Evolutionary conservation across 1,140 invertebrate species (phyloP).

Genomic region (Trichonephila clavipes): DNA sequence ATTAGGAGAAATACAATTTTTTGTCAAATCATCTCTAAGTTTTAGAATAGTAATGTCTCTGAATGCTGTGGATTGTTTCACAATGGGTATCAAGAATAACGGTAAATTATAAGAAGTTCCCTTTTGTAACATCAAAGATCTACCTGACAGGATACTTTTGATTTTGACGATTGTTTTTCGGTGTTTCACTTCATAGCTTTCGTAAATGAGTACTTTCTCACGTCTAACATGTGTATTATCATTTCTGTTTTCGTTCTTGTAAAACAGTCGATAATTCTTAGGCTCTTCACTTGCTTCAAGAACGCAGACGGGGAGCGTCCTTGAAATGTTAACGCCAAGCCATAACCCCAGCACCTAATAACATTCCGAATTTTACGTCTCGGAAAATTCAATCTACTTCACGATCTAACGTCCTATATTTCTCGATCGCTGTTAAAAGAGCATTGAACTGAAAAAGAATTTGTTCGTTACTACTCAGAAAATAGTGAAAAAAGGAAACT

Average conservation of each 20-base stretch:
- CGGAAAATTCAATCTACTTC: not conserved
- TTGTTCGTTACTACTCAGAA: not conserved
- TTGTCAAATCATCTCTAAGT: no score
- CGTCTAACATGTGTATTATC: not conserved
- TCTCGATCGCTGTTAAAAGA: not conserved
- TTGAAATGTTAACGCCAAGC: not conserved
- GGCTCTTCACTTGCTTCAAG: not conserved
- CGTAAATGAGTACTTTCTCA: not conserved
- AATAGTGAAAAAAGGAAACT: not conserved
- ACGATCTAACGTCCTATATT: not conserved
- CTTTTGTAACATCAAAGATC: no score
- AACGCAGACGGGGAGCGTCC: not conserved
- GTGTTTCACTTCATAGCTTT: no score
- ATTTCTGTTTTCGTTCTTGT: not conserved
- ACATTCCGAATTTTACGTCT: not conserved
- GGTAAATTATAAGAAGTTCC: no score
- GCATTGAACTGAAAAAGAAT: not conserved
- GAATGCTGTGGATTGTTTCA: no score
- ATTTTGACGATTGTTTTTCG: no score
- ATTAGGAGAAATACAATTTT: no score
- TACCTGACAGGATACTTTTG: no score
- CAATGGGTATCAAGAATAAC: no score
- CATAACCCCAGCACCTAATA: not conserved
- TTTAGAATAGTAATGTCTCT: no score
- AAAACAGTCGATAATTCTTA: not conserved